Evolutionary conservation across 2,113 vertebrate genomes (phyloP), one percentile per base, ranked within the genome.

Genomic region (Cyrtonyx montezumae): DNA sequence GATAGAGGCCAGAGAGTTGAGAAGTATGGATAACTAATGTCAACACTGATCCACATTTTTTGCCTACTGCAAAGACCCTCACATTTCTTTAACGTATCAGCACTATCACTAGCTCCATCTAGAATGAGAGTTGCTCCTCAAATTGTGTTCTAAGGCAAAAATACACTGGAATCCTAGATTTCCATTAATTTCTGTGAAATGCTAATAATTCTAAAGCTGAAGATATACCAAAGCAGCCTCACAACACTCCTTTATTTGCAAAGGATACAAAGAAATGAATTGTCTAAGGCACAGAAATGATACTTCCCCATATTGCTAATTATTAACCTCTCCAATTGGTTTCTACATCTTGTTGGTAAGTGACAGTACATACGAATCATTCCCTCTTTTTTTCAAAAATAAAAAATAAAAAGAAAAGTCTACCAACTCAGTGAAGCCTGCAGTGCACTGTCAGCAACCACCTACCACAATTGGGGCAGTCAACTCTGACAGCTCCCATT

Each of bases 291-390:
- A 87, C 30, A 91, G 42, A 59, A 84, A 62, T 2, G 0, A 70
- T 32, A 73, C 20, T 84, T 84, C 40, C 34, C 45, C 48, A 66
- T 4, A 46, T 3, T 81, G 42, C 62, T 87, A 87, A 88, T 75
- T 77, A 88, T 75, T 84, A 87, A 79, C 70, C 43, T 71, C 79
- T 82, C 67, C 70, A 84, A 86, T 84, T 37, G 48, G 78, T 76
- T 92, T 91, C 43, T 26, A 63, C 22, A 56, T 71, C 63, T 56
- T 71, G n/a, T 11, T 91, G 77, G 69, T 49, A 86, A 86, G 17
- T 40, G 90, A 36, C 43, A 56, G 32, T 15, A 76, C 49, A 74
- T 58, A 84, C n/a, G 68, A 79, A 93, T 66, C 36, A 90, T 76
- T 82, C 65, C 20, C n/a, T 28, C 19, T 12, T 56, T 46, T 58